phyloP scores from a whole-genome alignment of 2,797 vertebrate genomes.

The Serranus cabrilla region DNA sequence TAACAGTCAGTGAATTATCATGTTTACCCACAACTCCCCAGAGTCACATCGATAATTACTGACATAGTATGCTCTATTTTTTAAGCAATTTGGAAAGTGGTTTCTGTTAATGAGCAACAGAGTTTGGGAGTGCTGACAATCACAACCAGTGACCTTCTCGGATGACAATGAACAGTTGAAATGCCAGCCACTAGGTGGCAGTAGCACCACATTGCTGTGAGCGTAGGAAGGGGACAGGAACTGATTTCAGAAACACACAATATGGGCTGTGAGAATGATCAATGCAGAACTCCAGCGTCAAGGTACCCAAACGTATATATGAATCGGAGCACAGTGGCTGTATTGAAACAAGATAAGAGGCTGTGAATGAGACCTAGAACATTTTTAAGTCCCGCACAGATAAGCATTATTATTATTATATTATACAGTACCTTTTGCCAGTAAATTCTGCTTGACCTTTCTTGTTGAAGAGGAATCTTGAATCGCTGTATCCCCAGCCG shows the following conservation, averaged over 20 bases:
- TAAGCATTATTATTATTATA: not conserved
- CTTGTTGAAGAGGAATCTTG: conserved; percentile 96
- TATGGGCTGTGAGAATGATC: conserved; percentile 47
- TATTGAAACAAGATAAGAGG: conserved; percentile 16
- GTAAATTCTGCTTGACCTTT: conserved; percentile 98
- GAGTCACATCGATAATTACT: conserved; percentile 29
- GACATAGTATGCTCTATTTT: conserved; percentile 14
- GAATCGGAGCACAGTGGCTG: not conserved
- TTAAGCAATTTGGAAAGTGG: conserved; percentile 15
- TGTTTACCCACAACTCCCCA: conserved; percentile 3
- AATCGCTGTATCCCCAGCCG: conserved; percentile 98
- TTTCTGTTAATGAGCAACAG: conserved; percentile 50
- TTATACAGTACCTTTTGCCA: conserved; percentile 91
- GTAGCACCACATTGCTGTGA: conserved; percentile 76
- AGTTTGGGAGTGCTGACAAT: conserved; percentile 52
- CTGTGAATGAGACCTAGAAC: conserved; percentile 1
- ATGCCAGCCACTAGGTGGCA: conserved; percentile 85
- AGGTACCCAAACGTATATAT: conserved; percentile 19
- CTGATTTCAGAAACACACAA: conserved; percentile 41
- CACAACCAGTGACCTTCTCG: conserved; percentile 65
- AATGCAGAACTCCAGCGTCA: conserved; percentile 31
- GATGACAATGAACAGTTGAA: conserved; percentile 54
- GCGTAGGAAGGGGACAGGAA: conserved; percentile 30
- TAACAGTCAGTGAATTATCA: conserved; percentile 7
- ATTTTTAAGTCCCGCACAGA: conserved; percentile 8